Conservation (phyloP, 2,888 invertebrate genomes). For the Rhingia campestris region DNA sequence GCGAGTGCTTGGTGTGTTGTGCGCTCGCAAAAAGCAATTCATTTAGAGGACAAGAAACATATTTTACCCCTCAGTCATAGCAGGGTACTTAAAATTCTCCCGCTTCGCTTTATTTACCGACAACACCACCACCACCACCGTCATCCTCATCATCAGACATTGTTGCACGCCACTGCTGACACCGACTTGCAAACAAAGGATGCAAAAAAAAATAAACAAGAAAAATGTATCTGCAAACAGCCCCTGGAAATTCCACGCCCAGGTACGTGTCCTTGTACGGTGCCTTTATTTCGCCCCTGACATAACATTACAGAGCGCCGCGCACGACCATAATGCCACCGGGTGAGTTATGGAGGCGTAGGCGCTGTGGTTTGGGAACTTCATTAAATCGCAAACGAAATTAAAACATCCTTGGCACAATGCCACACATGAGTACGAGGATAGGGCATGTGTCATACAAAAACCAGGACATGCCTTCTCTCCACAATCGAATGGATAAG, state of each 20-base stretch:
- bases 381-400: slow-evolving; percentile 52
- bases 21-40: slow-evolving; percentile 40
- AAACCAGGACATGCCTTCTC: slow-evolving; percentile 27
- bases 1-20: not conserved
- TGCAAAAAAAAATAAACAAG: not conserved
- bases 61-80: slow-evolving; percentile 47
- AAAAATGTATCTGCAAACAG: slow-evolving; percentile 47
- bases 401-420: slow-evolving; percentile 55
- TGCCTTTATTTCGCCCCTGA: slow-evolving; percentile 38
- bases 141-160: not conserved
- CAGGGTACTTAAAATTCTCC: slow-evolving; percentile 55
- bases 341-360: slow-evolving; percentile 22
- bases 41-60: slow-evolving; percentile 62
- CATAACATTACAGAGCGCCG: slow-evolving; percentile 17
- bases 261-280: slow-evolving; percentile 47
- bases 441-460: slow-evolving; percentile 20
- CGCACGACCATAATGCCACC: not conserved
- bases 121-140: not conserved
- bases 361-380: slow-evolving; percentile 40
- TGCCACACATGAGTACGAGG: slow-evolving; percentile 29
- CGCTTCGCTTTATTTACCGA: slow-evolving; percentile 52
- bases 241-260: slow-evolving; percentile 55
- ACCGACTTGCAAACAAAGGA: slow-evolving; percentile 19
- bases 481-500: not conserved
- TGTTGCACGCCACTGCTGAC: slow-evolving; percentile 39